These are phyloP conservation scores for Brevimyrus niger DNA, from an alignment of 2,113 vertebrate genomes.

Conservation along the genomic window DNA sequence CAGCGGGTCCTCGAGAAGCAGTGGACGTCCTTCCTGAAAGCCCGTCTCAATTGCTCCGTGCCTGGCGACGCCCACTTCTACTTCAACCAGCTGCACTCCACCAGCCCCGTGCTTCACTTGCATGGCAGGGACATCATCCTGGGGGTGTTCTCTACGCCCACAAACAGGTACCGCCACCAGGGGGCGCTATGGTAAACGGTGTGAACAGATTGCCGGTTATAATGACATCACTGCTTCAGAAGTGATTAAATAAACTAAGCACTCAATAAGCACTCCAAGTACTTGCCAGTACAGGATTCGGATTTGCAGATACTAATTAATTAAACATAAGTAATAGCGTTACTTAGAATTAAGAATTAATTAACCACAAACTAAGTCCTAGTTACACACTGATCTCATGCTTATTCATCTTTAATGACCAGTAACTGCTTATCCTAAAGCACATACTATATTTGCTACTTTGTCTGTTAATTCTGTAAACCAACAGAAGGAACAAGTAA, in stretches of 20 bases:
- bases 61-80: conserved; percentile 95
- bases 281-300: neutral
- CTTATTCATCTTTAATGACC: neutral
- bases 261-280: neutral
- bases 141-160: conserved; percentile 85
- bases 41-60: conserved; percentile 92
- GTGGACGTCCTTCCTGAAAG: conserved; percentile 96
- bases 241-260: neutral
- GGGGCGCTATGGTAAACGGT: neutral
- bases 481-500: neutral
- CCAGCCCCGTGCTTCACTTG: conserved; percentile 78
- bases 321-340: neutral
- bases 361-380: neutral
- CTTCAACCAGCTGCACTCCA: conserved; percentile 91
- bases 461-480: neutral
- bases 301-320: neutral
- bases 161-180: conserved; percentile 73
- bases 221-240: neutral
- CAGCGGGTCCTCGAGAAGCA: conserved; percentile 93
- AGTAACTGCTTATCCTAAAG: neutral
- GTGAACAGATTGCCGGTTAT: neutral
- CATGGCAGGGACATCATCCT: conserved; percentile 81
- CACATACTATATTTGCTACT: neutral
- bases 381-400: neutral
- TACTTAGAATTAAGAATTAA: neutral